These are phyloP conservation scores for Hyles vespertilio DNA, from an alignment of 1,140 invertebrate genomes.

Conservation along the genomic window DNA sequence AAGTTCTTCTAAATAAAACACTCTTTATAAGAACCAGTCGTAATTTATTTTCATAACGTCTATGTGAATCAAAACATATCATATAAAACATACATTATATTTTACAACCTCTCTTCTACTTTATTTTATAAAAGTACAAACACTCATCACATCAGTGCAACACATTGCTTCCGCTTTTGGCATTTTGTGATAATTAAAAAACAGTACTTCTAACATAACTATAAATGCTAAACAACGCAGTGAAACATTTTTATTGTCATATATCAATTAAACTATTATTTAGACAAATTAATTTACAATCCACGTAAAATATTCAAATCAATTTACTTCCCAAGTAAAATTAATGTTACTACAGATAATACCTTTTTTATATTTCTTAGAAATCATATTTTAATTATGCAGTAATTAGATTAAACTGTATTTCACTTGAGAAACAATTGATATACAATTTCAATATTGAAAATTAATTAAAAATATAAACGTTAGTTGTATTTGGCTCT, in stretches of 20 bases:
- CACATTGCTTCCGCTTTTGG: background rate
- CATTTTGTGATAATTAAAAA: background rate
- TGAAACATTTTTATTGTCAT: conserved; percentile 4
- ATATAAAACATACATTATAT: conserved; percentile 56
- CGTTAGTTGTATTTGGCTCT: no score
- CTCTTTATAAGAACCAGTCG: conserved; percentile 41
- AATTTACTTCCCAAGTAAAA: no score
- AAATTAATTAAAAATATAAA: no score
- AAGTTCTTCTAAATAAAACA: conserved; percentile 37
- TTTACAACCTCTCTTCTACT: conserved; percentile 36
- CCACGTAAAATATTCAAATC: background rate
- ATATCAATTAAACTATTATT: conserved; percentile 5
- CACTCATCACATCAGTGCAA: conserved; percentile 21
- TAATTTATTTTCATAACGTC: conserved; percentile 58
- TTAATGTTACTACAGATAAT: no score
- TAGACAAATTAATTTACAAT: background rate
- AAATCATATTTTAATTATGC: no score
- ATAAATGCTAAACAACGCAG: conserved; percentile 5
- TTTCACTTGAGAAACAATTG: no score
- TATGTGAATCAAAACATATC: conserved; percentile 47
- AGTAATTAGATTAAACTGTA: no score
- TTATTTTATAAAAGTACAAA: conserved; percentile 71
- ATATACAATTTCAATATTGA: no score
- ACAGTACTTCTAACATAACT: conserved; percentile 1
- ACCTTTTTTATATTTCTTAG: no score